Evolutionary conservation across 2,888 invertebrate genomes (phyloP), one percentile per base, ranked within the genome.

Genomic region (Pimpla rufipes): DNA sequence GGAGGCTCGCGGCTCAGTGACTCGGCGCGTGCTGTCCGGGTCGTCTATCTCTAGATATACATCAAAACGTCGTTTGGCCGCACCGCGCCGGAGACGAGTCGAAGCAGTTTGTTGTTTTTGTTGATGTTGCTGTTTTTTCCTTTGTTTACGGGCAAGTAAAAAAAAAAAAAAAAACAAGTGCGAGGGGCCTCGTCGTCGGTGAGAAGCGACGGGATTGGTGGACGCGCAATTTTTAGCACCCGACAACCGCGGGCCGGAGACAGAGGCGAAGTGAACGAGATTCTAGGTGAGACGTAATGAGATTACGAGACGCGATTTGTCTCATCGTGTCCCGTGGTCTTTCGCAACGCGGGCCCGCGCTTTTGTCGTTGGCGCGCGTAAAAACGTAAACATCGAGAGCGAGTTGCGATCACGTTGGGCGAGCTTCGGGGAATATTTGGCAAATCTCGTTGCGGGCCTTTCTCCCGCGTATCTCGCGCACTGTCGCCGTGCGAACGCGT

Each of bases 1-100:
- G 81, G 81, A 84, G 85, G 86, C 87, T 77, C 74, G 75, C 86
- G 88, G 89, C 90, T 88, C 90, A 89, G 91, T 90, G 87, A 88
- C 85, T 89, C 88, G 78, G 80, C 80, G 87, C 85, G 76, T 68
- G 86, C 84, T 85, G 86, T 87, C 87, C 86, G 66, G 79, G 78
- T 85, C 76, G 86, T 71, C 74, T 68, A 52, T 5, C 29, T 10
- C 23, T 23, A 23, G 55, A 10, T 13, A 55, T 55, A 55, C 10
- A 55, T 29, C 29, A 47, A n/a, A n/a, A n/a, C n/a, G 0, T 5
- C 23, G 23, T 21, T 13, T 1, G 23, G 21, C 55, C 78, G 57
- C n/a, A n/a, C 82, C 66, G 66, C 80, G 55, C 29, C 21, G 29
- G 23, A 13, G 13, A 73, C 42, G 40, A 47, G 52, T 23, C 40